A percentile compares a stretch with the other conserved stretches of the same genome.
Evolutionary conservation across 2,888 invertebrate genomes (phyloP).

Genomic region (Subacronicta megacephala): DNA sequence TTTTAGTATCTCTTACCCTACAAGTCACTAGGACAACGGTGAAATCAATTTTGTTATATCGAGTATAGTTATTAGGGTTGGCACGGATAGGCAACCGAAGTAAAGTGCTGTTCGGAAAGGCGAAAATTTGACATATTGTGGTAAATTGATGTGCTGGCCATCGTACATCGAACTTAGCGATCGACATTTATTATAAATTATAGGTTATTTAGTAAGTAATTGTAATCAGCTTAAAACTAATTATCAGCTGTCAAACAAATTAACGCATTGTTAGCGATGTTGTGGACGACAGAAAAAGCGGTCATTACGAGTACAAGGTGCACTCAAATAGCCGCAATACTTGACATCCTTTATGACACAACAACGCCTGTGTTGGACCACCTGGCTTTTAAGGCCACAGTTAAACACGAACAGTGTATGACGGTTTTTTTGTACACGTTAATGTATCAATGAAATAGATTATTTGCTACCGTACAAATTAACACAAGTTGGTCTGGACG

Average conservation of each 20-base stretch:
- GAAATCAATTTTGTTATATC: slow-evolving; percentile 19
- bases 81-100: neutral
- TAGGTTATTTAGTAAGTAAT: too few relatives aligned
- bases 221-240: neutral
- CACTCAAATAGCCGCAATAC: neutral
- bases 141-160: too few relatives aligned
- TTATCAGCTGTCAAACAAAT: neutral
- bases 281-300: neutral
- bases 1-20: slow-evolving; percentile 39
- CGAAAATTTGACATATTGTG: too few relatives aligned
- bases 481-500: too few relatives aligned
- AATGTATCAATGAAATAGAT: too few relatives aligned
- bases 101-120: too few relatives aligned
- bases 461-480: too few relatives aligned
- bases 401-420: too few relatives aligned
- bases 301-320: neutral
- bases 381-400: neutral
- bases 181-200: too few relatives aligned
- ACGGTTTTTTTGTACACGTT: too few relatives aligned
- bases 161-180: too few relatives aligned
- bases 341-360: slow-evolving; percentile 1
- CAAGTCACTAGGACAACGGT: slow-evolving; percentile 27
- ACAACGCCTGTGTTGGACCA: neutral
- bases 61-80: slow-evolving; percentile 15
- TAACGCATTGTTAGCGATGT: neutral